Conservation (phyloP, 2,113 vertebrate genomes). For the Dinomys branickii region DNA sequence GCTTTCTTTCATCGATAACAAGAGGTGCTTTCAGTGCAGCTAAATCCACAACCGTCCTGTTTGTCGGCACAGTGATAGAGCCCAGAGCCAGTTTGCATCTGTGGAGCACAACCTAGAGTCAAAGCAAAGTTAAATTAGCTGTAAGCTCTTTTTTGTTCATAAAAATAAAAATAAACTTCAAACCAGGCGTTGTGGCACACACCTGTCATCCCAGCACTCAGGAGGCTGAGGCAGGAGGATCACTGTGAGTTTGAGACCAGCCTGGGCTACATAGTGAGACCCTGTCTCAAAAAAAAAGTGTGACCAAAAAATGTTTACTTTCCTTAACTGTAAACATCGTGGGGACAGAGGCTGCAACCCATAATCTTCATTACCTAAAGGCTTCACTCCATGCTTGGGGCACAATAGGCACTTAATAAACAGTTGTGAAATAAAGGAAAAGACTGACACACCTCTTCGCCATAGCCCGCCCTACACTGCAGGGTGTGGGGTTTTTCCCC, state of each 20-base stretch:
- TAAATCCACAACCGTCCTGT: not conserved
- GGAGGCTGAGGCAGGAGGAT: not conserved
- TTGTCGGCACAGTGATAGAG: not conserved
- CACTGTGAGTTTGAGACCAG: not conserved
- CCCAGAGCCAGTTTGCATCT: conserved; percentile 22
- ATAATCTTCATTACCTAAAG: not conserved
- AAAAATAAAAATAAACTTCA: conserved; percentile 44
- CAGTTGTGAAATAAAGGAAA: not conserved
- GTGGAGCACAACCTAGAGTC: conserved; percentile 9
- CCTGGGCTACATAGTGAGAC: not conserved
- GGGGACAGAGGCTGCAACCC: not conserved
- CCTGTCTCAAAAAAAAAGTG: not conserved
- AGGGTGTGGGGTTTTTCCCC: not conserved
- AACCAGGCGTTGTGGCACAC: not conserved
- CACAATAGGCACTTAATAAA: not conserved
- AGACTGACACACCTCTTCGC: not conserved
- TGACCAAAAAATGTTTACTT: conserved; percentile 12
- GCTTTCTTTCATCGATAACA: conserved; percentile 41
- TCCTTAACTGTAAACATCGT: not conserved
- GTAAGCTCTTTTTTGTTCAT: not conserved
- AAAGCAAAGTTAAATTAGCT: conserved; percentile 37
- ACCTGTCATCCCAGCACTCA: not conserved
- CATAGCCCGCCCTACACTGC: not conserved
- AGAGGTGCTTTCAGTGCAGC: conserved; percentile 25
- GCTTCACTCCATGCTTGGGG: not conserved